phyloP scores from a whole-genome alignment of 2,113 vertebrate genomes.

The Fukomys damarensis region DNA sequence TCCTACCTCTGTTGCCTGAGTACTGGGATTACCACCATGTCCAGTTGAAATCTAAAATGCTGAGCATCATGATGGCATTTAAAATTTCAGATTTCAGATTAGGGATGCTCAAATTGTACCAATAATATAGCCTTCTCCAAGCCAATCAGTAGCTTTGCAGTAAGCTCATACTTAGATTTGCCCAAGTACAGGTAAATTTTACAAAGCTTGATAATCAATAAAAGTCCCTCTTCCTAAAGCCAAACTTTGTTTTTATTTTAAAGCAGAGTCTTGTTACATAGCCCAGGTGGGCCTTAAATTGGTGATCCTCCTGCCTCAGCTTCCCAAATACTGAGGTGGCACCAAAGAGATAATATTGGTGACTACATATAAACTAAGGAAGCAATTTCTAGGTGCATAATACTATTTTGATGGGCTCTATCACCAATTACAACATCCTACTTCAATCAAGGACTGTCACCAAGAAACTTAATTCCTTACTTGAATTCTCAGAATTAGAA shows the following conservation, averaged over 20 bases:
- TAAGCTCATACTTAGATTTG: constrained; percentile 25
- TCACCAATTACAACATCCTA: neutral
- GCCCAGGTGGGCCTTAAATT: neutral
- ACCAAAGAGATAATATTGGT: constrained; percentile 56
- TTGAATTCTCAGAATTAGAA: constrained; percentile 39
- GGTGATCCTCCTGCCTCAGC: neutral
- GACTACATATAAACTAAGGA: constrained; percentile 41
- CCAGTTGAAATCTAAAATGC: neutral
- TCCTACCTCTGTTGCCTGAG: no score
- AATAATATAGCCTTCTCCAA: constrained; percentile 38
- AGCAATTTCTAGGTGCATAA: constrained; percentile 14
- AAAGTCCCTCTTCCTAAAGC: constrained; percentile 47
- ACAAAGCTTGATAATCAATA: constrained; percentile 44
- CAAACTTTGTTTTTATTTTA: neutral
- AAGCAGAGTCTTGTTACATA: neutral
- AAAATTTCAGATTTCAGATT: neutral
- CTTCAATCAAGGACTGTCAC: constrained; percentile 26
- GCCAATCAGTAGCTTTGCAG: neutral
- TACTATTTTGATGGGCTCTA: neutral
- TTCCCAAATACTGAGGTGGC: neutral
- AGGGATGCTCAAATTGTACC: neutral
- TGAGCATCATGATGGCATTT: neutral
- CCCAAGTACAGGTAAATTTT: constrained; percentile 34
- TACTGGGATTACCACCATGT: no score
- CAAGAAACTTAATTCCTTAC: constrained; percentile 27